These are phyloP conservation scores for Apis mellifera DNA, from an alignment of 1,140 invertebrate genomes.

Conservation along the genomic window Amel_HAv3.1 CM009932.2:9207501-9208000, in stretches of 20 bases:
- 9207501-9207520: background rate
- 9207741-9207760: background rate
- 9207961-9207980: background rate
- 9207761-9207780: background rate
- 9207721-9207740: background rate
- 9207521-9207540: constrained; percentile 19
- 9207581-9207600: no score
- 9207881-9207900: background rate
- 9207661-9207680: no score
- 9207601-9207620: background rate
- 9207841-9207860: background rate
- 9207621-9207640: background rate
- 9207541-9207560: constrained; percentile 11
- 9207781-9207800: constrained; percentile 20
- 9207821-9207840: background rate
- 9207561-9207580: constrained; percentile 30
- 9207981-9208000: background rate
- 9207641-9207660: constrained; percentile 1
- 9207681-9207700: background rate
- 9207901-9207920: background rate
- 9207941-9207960: constrained; percentile 63
- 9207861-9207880: background rate
- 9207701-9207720: constrained; percentile 15
- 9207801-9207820: background rate
- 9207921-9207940: constrained; percentile 39